Base-by-base conservation (phyloP, 1,140 invertebrate species). In the Drosophila yakuba region DNA sequence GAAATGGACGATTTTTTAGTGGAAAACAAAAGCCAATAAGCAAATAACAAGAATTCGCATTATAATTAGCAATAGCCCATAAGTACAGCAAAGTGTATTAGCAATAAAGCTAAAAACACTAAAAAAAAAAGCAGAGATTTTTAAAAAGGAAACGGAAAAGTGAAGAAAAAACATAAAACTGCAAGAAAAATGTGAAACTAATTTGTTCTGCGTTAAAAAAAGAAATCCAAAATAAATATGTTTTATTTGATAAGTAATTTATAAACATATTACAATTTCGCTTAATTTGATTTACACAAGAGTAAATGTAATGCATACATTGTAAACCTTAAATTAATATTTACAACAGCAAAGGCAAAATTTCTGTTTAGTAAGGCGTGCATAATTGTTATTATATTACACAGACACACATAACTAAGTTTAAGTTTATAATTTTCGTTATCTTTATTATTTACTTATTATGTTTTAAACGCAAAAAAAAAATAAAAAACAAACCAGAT, bases 41-140 rank as follows among this genome's bases (percentile, higher is more conserved):
- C 83, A 76, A 82, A 86, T 62, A 80, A 61, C 76, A 79, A 84
- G 59, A 56, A 71, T 69, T 69, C 66, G 58, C 78, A 78, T 86
- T 86, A 86, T 88, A 63, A 89, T 89, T 88, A 88, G 80, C 83
- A 88, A 88, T 88, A 88, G 83, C 83, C 83, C 83, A 88, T 88
- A 88, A 88, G 83, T 80, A 77, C 80, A 67, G 55, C 75, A 71
- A 71, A 88, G 41, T 66, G 66, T 77, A 73, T 80, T 74, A 88
- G 77, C 63, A 80, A 61, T 75, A 86, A 80, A 73, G 78, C 59
- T 66, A 74, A 77, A 39, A 78, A 52, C 38, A 39, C 11, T 1
- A 39, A 3, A 38, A 69, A 38, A 69, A 74, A 59, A 74, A 61
- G 25, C 43, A 59, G 63, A 71, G 57, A 73, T 45, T 61, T 50